Base-by-base conservation (phyloP, 1,140 invertebrate genomes). In the Anoplolepis gracilipes region DNA sequence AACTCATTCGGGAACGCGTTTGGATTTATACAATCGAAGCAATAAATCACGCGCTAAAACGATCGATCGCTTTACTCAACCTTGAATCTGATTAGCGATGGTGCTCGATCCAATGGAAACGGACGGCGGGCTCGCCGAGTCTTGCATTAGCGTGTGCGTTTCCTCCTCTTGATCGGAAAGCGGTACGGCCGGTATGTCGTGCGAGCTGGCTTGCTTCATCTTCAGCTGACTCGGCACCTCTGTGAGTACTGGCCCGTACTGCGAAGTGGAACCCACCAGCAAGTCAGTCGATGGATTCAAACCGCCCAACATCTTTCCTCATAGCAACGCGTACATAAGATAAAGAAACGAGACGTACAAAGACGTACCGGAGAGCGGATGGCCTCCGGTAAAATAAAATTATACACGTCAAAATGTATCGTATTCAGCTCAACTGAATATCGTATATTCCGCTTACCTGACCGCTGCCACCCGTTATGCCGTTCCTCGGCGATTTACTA, bases 181-280 rank as follows among this genome's bases (percentile, higher is more conserved):
- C 25, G 94, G 94, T 28, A 94, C 87, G 4, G 92, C 87, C 5
- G 91, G 85, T 11, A 90, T 90, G 2, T 91, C 90, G 16, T 95
- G 92, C 1, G 86, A 75, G 62, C 72, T 92, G 19, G 87, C 85
- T 84, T 93, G 86, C 79, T 94, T 94, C 88, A 92, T 73, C 85
- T 94, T 94, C 86, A 93, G 59, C 84, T 94, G 94, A 62, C 93
- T 94, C 53, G 94, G 94, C 82, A 94, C 86, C 91, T 95, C 94
- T 30, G 94, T 95, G 67, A 95, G 94, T 94, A 95, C 94, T 82
- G 94, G 94, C 92, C 94, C 94, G 94, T 95, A 95, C 94, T 94
- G 94, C 94, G 94, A 94, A 95, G 94, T 93, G 93, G 94, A 95
- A 95, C 94, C 94, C 94, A 95, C 94, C 94, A 95, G 94, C 94